Evolutionary conservation across 2,888 invertebrate species (phyloP).

Genomic region (Erebia epiphron): DNA sequence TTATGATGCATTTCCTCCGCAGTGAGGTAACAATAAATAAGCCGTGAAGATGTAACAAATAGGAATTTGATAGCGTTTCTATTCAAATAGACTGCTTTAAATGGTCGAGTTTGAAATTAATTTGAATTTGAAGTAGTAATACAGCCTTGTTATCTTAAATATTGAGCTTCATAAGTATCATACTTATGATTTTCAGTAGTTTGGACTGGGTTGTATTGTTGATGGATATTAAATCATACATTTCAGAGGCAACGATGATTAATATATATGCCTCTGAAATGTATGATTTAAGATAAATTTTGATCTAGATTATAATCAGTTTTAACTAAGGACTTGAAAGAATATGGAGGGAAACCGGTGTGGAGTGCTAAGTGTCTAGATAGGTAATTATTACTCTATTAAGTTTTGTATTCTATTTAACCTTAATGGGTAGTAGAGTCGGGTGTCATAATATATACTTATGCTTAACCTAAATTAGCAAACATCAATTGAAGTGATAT

Average conservation of each 20-base stretch:
- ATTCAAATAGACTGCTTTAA: constrained; percentile 3
- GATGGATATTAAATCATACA: too few species aligned
- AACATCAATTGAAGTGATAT: too few species aligned
- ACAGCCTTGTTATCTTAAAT: not conserved
- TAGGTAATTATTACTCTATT: too few species aligned
- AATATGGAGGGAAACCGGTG: too few species aligned
- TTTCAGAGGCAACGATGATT: too few species aligned
- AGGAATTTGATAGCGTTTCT: constrained; percentile 10
- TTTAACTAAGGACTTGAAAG: too few species aligned
- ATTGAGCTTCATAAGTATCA: not conserved
- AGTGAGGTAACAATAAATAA: constrained; percentile 3
- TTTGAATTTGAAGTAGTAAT: constrained; percentile 3
- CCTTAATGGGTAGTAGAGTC: not conserved
- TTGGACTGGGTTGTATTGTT: too few species aligned
- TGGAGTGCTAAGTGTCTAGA: too few species aligned
- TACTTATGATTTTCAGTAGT: not conserved
- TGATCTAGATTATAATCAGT: too few species aligned
- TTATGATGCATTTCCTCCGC: constrained; percentile 21
- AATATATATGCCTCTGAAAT: too few species aligned
- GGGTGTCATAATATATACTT: not conserved
- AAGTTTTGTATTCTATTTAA: not conserved
- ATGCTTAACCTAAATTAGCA: not conserved
- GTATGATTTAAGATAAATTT: too few species aligned
- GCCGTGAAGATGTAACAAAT: constrained; percentile 17
- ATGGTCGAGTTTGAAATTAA: not conserved